Conservation (phyloP, 2,113 vertebrate species). For the Crypturellus undulatus region DNA sequence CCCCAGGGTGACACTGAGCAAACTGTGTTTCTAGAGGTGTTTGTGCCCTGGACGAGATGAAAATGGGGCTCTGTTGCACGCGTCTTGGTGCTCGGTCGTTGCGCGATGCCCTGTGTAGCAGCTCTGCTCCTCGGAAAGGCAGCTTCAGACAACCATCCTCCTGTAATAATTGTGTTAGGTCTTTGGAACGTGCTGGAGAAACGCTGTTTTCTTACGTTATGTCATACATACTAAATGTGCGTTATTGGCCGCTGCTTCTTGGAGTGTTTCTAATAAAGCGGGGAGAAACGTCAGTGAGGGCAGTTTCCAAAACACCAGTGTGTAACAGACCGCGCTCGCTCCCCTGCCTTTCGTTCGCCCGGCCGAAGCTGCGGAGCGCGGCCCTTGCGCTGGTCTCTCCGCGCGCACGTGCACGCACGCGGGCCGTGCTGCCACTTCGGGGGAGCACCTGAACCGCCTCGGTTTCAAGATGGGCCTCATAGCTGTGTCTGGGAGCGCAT, state of each 20-base stretch:
- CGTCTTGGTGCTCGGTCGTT: background rate
- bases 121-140: background rate
- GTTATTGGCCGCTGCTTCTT: background rate
- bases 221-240: background rate
- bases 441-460: no score
- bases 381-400: no score
- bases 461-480: background rate
- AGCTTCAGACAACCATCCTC: background rate
- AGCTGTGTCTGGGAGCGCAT: background rate
- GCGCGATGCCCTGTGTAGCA: fast-evolving
- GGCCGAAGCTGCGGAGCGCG: no score
- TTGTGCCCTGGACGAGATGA: background rate
- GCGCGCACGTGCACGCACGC: no score
- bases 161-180: background rate
- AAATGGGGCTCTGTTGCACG: background rate
- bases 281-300: background rate
- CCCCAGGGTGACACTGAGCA: background rate
- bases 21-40: background rate
- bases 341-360: background rate
- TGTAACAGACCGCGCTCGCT: background rate
- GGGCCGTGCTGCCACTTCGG: no score
- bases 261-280: background rate
- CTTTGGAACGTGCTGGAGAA: background rate
- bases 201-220: background rate
- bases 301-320: background rate